Conservation (phyloP, 30 jellyfish, hydroid and myxozoan species). For the Aurelia sp. region DNA sequence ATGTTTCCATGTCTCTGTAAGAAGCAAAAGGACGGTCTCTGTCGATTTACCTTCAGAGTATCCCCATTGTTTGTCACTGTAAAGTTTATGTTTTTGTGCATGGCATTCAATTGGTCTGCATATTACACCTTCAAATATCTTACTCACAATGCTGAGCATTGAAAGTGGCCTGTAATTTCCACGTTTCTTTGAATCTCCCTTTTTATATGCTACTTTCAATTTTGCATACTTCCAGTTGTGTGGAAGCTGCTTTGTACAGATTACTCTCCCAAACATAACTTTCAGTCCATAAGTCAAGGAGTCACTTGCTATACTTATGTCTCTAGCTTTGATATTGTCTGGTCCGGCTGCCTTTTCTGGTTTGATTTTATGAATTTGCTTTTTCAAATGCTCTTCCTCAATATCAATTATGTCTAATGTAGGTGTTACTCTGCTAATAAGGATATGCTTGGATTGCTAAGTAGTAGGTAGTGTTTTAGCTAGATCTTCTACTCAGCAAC, state of each 20-base stretch:
- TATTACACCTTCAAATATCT: no score
- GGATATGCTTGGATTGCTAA: slow-evolving; percentile 10
- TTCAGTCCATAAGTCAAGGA: neutral
- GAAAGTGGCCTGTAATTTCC: no score
- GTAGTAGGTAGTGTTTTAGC: no score
- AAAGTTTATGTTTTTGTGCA: no score
- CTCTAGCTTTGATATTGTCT: neutral
- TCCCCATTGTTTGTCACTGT: no score
- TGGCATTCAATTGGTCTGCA: no score
- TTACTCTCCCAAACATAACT: neutral
- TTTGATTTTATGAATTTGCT: neutral
- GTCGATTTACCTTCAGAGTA: no score
- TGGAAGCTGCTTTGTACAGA: neutral
- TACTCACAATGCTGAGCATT: no score
- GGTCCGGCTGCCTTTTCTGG: slow-evolving; percentile 2
- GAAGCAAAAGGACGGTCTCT: no score
- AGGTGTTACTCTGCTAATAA: slow-evolving; percentile 19
- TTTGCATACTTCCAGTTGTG: no score
- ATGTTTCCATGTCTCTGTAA: no score
- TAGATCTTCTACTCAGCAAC: no score
- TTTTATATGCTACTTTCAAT: neutral
- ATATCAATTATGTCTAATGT: slow-evolving; percentile 10
- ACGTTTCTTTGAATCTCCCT: slow-evolving; percentile 7
- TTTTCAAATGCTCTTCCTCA: slow-evolving; percentile 7
- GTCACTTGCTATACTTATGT: neutral